Conservation (phyloP, 2,888 invertebrate genomes). For the Pristionchus maxplancki region DNA sequence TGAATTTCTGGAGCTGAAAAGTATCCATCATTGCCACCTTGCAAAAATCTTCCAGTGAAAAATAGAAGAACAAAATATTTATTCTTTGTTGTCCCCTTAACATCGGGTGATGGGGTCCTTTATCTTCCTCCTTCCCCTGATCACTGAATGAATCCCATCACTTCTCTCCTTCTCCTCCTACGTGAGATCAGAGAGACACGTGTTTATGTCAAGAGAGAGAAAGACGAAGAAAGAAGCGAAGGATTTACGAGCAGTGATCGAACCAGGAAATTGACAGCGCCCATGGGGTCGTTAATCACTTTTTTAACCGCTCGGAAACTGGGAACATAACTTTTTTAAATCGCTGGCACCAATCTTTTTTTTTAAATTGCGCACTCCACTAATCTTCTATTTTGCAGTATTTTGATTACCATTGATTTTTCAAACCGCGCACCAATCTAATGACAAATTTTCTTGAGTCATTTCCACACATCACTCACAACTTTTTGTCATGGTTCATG, state of each 20-base stretch:
- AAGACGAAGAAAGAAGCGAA: slow-evolving; percentile 28
- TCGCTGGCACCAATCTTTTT: too few relatives aligned
- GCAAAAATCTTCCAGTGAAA: background rate
- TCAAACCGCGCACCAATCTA: too few relatives aligned
- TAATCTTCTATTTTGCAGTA: too few relatives aligned
- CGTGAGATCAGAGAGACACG: slow-evolving; percentile 6
- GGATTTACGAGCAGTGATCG: background rate
- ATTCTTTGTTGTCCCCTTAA: background rate
- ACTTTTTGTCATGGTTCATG: slow-evolving; percentile 47
- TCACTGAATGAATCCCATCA: background rate
- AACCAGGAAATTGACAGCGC: background rate
- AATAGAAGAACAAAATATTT: background rate
- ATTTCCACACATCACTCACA: background rate
- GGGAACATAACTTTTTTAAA: too few relatives aligned
- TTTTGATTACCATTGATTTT: too few relatives aligned
- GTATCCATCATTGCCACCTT: background rate
- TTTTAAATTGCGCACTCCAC: too few relatives aligned
- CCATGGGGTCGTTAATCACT: background rate
- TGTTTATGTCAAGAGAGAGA: slow-evolving; percentile 13
- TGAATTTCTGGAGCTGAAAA: background rate
- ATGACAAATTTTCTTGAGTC: background rate
- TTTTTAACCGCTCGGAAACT: too few relatives aligned
- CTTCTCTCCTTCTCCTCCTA: slow-evolving; percentile 19
- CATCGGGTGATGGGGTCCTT: background rate
- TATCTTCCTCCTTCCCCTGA: background rate